These are phyloP conservation scores for Oligia strigilis DNA, from an alignment of 2,888 invertebrate species.

Conservation along the genomic window DNA sequence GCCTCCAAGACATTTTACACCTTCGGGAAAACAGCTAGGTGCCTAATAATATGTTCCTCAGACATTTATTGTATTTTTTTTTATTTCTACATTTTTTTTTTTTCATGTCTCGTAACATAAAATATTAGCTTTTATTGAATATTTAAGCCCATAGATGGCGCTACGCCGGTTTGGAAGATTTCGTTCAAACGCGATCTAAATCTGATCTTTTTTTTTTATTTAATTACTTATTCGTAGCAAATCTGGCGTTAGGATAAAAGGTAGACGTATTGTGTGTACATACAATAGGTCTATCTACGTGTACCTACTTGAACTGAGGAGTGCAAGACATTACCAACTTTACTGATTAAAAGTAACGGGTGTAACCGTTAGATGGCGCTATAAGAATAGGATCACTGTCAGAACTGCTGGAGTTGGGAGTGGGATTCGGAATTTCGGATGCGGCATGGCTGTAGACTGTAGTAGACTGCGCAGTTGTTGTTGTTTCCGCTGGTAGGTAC, in stretches of 20 bases:
- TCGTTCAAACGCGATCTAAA: neutral
- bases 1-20: neutral
- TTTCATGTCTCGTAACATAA: neutral
- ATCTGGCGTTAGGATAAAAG: neutral
- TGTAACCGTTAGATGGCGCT: conserved; percentile 13
- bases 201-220: neutral
- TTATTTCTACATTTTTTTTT: too few species aligned
- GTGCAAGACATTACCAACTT: neutral
- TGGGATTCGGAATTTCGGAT: neutral
- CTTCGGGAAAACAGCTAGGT: neutral
- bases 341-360: conserved; percentile 2
- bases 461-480: neutral
- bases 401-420: too few species aligned
- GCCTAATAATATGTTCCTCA: neutral
- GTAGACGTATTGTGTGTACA: neutral
- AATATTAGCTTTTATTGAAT: neutral
- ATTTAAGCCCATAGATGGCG: conserved; percentile 12
- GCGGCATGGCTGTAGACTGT: neutral
- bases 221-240: neutral
- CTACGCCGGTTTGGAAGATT: neutral
- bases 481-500: neutral
- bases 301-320: neutral
- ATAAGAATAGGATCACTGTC: neutral
- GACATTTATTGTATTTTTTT: neutral
- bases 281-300: neutral